phyloP scores from a whole-genome alignment of 2,888 invertebrate genomes.

The Euproctis similis region DNA sequence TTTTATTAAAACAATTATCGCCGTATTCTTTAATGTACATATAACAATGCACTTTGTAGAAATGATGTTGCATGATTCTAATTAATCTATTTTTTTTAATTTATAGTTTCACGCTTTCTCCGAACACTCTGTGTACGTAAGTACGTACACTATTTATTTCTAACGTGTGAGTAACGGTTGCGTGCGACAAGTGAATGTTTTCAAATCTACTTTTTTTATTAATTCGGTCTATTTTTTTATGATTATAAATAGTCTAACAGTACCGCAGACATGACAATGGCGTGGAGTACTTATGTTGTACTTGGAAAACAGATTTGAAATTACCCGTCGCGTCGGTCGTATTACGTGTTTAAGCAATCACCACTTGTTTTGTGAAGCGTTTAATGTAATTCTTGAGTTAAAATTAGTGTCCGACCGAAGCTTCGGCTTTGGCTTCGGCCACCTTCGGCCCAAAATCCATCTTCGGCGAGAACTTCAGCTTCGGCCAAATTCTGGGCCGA shows the following conservation, averaged over 20 bases:
- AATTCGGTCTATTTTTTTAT: neutral
- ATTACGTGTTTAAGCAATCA: conserved; percentile 3
- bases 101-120: conserved; percentile 20
- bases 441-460: too few species aligned
- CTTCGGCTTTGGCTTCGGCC: too few species aligned
- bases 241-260: neutral
- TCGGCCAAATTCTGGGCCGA: too few species aligned
- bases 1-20: conserved; percentile 42
- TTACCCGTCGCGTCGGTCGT: conserved; percentile 4
- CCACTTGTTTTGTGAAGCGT: conserved; percentile 5
- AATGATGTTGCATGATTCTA: neutral
- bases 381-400: conserved; percentile 3
- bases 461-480: too few species aligned
- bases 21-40: conserved; percentile 16
- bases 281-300: too few species aligned
- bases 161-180: too few species aligned
- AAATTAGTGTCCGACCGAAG: too few species aligned
- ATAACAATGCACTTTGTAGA: conserved; percentile 4
- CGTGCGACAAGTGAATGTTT: conserved; percentile 40
- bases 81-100: neutral
- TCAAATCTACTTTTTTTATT: conserved; percentile 7
- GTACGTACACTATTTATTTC: conserved; percentile 36
- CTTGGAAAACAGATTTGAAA: too few species aligned
- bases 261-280: too few species aligned
- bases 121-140: conserved; percentile 36